Evolutionary conservation across 2,888 invertebrate genomes (phyloP).

Genomic region (Diarsia brunnea): DNA sequence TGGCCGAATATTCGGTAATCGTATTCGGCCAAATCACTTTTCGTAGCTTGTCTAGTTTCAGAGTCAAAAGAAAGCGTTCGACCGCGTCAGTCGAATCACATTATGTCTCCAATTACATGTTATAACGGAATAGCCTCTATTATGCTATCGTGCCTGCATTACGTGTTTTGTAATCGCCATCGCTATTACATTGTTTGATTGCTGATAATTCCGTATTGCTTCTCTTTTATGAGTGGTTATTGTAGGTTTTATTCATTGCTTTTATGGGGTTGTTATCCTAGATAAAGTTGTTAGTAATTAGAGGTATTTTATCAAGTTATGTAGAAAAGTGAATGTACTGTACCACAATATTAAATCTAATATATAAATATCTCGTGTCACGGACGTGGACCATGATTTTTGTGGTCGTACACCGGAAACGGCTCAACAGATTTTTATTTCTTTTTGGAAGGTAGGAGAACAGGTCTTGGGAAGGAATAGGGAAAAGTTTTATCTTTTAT

Average conservation of each 20-base stretch:
- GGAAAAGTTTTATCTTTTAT: background rate
- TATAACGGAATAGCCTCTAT: constrained; percentile 50
- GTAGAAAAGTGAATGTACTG: background rate
- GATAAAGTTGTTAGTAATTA: background rate
- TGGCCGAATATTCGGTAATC: background rate
- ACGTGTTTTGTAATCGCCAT: constrained; percentile 51
- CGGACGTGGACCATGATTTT: too few species aligned
- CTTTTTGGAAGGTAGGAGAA: too few species aligned
- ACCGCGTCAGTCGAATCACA: constrained; percentile 25
- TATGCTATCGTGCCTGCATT: constrained; percentile 50
- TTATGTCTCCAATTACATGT: constrained; percentile 54
- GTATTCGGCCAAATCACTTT: background rate
- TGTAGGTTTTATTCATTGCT: constrained; percentile 20
- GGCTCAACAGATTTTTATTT: too few species aligned
- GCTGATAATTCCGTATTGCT: constrained; percentile 36
- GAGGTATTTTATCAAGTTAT: background rate
- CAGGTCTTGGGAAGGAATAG: too few species aligned
- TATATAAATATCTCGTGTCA: too few species aligned
- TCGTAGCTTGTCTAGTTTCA: constrained; percentile 13
- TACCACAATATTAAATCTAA: background rate
- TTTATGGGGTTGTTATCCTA: constrained; percentile 4
- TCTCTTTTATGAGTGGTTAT: constrained; percentile 35
- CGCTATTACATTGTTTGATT: constrained; percentile 52
- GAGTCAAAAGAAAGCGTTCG: constrained; percentile 49
- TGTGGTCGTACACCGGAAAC: too few species aligned